phyloP scores from a whole-genome alignment of 2,888 invertebrate species.

The Ditula angustiorana region DNA sequence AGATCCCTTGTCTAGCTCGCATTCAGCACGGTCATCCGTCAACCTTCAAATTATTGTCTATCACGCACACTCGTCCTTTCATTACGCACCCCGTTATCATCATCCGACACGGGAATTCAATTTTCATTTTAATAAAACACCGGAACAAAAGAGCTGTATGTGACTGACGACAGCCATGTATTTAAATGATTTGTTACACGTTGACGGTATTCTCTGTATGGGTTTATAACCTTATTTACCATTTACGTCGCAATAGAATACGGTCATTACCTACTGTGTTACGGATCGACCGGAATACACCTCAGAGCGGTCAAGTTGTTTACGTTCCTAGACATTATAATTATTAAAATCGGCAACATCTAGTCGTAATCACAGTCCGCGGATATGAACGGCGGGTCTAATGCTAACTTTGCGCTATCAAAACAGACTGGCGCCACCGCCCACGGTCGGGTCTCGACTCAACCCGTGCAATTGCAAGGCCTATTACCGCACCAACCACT shows the following conservation, averaged over 20 bases:
- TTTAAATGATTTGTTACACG: constrained; percentile 47
- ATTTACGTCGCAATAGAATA: constrained; percentile 60
- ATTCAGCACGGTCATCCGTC: constrained; percentile 40
- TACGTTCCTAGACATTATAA: constrained; percentile 55
- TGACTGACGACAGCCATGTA: constrained; percentile 52
- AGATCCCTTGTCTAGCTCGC: constrained; percentile 44
- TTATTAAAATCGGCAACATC: constrained; percentile 67
- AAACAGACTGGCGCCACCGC: constrained; percentile 58
- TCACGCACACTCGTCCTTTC: constrained; percentile 14
- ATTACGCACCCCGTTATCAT: constrained; percentile 52
- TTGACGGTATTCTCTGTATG: not conserved
- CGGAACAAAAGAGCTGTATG: constrained; percentile 59
- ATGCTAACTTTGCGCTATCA: constrained; percentile 54
- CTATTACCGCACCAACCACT: constrained; percentile 56
- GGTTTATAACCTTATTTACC: constrained; percentile 60
- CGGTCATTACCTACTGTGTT: constrained; percentile 48
- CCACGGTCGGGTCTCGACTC: constrained; percentile 52
- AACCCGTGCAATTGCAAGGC: constrained; percentile 53
- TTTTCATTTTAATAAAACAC: constrained; percentile 75
- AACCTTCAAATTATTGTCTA: constrained; percentile 31
- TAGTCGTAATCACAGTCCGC: constrained; percentile 62
- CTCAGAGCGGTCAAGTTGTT: constrained; percentile 38
- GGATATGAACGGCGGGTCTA: constrained; percentile 43
- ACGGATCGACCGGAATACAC: constrained; percentile 12
- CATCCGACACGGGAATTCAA: constrained; percentile 71